Conservation (phyloP, 1,140 invertebrate genomes). For the Plectus sambesii region DNA sequence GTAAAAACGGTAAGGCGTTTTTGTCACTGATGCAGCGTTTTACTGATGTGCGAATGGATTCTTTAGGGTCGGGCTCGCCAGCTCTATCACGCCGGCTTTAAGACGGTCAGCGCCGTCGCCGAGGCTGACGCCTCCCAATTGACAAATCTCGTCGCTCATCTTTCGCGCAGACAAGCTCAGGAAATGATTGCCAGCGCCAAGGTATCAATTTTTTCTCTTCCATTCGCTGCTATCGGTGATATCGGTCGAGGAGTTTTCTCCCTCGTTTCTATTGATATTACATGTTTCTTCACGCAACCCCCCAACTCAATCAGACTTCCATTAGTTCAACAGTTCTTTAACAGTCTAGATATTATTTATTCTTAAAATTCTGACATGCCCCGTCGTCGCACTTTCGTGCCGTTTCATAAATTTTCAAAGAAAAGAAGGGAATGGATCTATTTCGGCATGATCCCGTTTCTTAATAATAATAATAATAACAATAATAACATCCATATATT, state of each 20-base stretch:
- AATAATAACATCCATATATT: no score
- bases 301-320: no score
- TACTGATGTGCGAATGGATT: background rate
- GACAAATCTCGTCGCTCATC: conserved; percentile 16
- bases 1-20: conserved; percentile 60
- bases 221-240: background rate
- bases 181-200: conserved; percentile 20
- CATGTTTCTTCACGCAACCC: no score
- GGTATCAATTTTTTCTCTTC: conserved; percentile 9
- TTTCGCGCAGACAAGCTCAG: conserved; percentile 17
- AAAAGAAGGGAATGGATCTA: no score
- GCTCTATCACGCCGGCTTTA: conserved; percentile 67
- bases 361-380: no score
- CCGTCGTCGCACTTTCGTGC: no score
- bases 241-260: no score
- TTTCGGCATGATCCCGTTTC: no score
- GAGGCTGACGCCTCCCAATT: conserved; percentile 57
- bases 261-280: no score
- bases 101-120: conserved; percentile 62
- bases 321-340: no score
- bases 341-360: no score
- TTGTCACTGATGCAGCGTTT: conserved; percentile 11
- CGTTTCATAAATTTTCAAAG: conserved; percentile 7
- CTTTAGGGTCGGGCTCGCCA: conserved; percentile 65
- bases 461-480: no score